Conservation (phyloP, 2,113 vertebrate species). For the Meleagris gallopavo region DNA sequence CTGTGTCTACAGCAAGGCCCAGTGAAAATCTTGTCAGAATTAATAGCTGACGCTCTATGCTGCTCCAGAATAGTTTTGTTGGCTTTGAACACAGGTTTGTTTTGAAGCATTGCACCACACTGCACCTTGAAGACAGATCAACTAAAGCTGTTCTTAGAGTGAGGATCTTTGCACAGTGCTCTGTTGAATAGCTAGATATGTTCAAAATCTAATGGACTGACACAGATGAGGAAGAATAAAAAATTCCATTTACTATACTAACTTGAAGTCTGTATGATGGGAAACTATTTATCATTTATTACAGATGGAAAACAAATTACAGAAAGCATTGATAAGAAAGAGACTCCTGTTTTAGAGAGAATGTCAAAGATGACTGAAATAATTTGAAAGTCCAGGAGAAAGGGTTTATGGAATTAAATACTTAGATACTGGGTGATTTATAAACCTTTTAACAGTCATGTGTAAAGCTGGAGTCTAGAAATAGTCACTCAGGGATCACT, state of each 20-base stretch:
- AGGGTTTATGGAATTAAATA: constrained; percentile 18
- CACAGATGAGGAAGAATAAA: background rate
- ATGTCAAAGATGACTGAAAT: background rate
- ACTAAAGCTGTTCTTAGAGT: background rate
- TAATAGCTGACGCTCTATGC: background rate
- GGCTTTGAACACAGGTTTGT: background rate
- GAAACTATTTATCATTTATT: background rate
- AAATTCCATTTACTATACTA: background rate
- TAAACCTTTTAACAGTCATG: constrained; percentile 18
- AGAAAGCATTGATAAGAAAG: background rate
- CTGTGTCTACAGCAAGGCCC: background rate
- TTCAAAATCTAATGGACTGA: background rate
- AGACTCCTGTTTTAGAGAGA: background rate
- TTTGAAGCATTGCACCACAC: background rate
- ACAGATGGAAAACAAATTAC: background rate
- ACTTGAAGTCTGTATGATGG: background rate
- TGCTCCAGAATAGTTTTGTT: background rate
- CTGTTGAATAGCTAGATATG: background rate
- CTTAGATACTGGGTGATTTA: constrained; percentile 46
- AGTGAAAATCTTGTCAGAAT: background rate
- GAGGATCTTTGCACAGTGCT: background rate
- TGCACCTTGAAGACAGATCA: background rate
- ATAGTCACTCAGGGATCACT: background rate
- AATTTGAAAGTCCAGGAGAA: background rate
- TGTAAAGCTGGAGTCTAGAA: constrained; percentile 9